These are phyloP conservation scores for Pachymerium ferrugineum DNA, from an alignment of 2,888 invertebrate genomes.

Conservation along the genomic window DNA sequence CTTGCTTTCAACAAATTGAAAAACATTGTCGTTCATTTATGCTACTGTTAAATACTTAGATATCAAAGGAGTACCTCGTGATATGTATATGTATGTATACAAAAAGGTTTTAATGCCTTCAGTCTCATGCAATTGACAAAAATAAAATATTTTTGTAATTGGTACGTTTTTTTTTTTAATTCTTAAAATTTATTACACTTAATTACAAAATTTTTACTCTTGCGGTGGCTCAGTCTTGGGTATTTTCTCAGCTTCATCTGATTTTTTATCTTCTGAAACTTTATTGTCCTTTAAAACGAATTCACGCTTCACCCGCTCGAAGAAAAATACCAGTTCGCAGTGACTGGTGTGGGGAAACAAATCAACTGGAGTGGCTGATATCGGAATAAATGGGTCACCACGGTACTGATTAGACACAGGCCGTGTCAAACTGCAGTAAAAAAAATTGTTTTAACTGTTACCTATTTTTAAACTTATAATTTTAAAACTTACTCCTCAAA, in stretches of 20 bases:
- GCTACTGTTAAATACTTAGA: conserved; percentile 10
- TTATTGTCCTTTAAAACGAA: no score
- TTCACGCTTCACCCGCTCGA: conserved; percentile 61
- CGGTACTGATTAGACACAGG: conserved; percentile 74
- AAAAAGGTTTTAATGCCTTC: conserved; percentile 20
- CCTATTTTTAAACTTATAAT: not conserved
- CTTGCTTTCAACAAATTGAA: not conserved
- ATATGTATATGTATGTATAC: conserved; percentile 25
- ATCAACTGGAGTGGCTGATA: conserved; percentile 81
- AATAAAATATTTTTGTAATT: conserved; percentile 27
- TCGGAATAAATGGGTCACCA: conserved; percentile 77
- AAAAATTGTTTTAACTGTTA: not conserved
- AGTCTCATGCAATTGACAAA: conserved; percentile 13
- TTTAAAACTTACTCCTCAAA: conserved; percentile 59
- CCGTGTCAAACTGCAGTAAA: conserved; percentile 58
- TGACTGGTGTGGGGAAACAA: conserved; percentile 95
- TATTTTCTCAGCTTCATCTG: not conserved
- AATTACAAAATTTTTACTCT: not conserved
- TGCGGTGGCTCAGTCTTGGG: no score
- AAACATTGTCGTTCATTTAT: not conserved
- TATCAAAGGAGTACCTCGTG: conserved; percentile 16
- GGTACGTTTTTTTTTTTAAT: not conserved
- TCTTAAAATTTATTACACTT: not conserved
- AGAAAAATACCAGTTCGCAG: conserved; percentile 79
- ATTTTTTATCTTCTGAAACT: not conserved